These are phyloP conservation scores for Sphaerodactylus townsendi DNA, from an alignment of 2,113 vertebrate species.

Conservation along the genomic window DNA sequence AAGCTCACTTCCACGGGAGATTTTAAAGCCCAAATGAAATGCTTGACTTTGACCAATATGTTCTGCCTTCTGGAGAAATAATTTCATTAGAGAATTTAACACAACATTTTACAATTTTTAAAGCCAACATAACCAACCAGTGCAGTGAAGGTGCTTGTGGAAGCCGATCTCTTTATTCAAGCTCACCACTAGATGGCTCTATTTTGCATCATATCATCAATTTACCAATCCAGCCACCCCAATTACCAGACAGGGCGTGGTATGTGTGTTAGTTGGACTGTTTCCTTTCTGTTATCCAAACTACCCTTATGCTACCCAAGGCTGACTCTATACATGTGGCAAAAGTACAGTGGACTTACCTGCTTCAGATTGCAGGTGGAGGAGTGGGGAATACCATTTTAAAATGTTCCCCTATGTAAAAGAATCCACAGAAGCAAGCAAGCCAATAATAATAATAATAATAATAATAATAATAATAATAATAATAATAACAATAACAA, in stretches of 20 bases:
- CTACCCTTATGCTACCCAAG: neutral
- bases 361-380: no score
- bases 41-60: neutral
- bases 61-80: neutral
- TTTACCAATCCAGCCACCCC: neutral
- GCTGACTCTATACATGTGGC: no score
- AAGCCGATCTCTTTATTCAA: neutral
- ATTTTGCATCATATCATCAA: neutral
- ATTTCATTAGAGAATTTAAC: neutral
- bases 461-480: no score
- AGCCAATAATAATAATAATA: no score
- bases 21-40: neutral
- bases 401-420: neutral
- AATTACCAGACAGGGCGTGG: no score
- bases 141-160: no score
- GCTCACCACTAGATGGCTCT: neutral
- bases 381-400: neutral
- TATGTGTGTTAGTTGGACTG: neutral
- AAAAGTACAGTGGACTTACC: neutral
- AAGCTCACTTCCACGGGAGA: neutral
- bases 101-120: neutral
- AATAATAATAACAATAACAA: no score
- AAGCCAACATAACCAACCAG: neutral
- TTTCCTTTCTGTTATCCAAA: neutral
- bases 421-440: neutral